Evolutionary conservation across 2,888 invertebrate species (phyloP).

Genomic region (Caenorhabditis sp.): DNA sequence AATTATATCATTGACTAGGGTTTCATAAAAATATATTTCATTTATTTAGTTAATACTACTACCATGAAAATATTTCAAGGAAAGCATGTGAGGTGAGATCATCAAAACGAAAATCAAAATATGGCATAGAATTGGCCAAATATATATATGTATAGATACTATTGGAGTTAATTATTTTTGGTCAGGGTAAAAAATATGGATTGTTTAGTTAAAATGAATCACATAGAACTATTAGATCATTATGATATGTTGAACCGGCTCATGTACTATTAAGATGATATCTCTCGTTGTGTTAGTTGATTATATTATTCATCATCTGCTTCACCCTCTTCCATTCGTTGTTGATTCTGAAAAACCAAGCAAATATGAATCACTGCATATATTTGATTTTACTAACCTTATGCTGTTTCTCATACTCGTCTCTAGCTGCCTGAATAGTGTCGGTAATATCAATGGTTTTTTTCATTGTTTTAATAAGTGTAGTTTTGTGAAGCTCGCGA

Average conservation of each 20-base stretch:
- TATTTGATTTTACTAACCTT: constrained; percentile 14
- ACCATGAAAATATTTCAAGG: not conserved
- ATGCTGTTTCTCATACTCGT: constrained; percentile 34
- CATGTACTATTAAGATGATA: not conserved
- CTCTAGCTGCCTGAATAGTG: constrained; percentile 39
- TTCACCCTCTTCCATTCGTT: constrained; percentile 24
- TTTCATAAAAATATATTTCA: not conserved
- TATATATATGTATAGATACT: not conserved
- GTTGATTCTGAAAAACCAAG: constrained; percentile 21
- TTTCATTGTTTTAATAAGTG: constrained; percentile 43
- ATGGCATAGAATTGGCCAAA: constrained; percentile 34
- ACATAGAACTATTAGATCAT: constrained; percentile 21
- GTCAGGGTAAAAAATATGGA: constrained; percentile 9
- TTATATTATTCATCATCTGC: constrained; percentile 4
- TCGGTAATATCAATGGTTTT: constrained; percentile 40
- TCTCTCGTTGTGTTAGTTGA: not conserved
- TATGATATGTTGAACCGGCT: constrained; percentile 38
- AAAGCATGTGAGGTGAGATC: constrained; percentile 21
- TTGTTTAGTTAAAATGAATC: not conserved
- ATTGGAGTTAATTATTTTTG: constrained; percentile 7
- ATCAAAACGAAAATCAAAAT: constrained; percentile 12
- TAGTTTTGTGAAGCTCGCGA: constrained; percentile 29
- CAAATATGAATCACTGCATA: not conserved
- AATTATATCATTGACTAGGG: not conserved
- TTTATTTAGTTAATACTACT: not conserved